Evolutionary conservation across 2,888 invertebrate genomes (phyloP), one percentile per base, ranked within the genome.

Genomic region (Tridacna gigas): DNA sequence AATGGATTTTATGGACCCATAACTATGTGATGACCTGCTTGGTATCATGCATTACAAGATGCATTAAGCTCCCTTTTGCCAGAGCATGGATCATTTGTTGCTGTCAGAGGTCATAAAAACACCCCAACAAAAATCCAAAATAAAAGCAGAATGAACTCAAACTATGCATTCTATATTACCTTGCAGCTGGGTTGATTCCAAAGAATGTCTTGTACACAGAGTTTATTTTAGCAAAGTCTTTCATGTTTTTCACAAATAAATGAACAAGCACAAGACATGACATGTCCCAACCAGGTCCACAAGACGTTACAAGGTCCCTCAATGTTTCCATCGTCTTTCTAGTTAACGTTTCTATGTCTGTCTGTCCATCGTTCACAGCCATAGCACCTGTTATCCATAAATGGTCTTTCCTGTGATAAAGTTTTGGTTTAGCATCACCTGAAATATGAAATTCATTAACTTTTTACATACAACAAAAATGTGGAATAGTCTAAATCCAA

Each of bases 161-260:
- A 37, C 37, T 37, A 37, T 37, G 37, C 37, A 37, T 37, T 37
- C 7, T 63, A 22, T 7, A 51, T 48, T 89, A 94, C 94, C 94
- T 93, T 56, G 92, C 89, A 48, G 96, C 95, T 13, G 98, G 98
- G 56, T 98, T 98, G 95, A 97, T 96, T 90, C 96, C 96, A 93
- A 98, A 97, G 87, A 96, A 96, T 77, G 96, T 96, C 77, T 96
- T 96, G 94, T 99, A 99, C 25, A 97, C 96, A 86, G 96, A 96
- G 94, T 98, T 99, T 86, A 98, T 95, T 13, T 96, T 96, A 0
- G 96, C 95, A 94, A 98, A 99, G 89, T 97, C 96, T 0, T 96
- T 95, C 97, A 99, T 98, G 91, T 97, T 97, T 67, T 97, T 96
- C 92, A 99, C 96, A 94, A 97, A 98, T 91, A 98, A 96, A 88